Evolutionary conservation across 1,140 invertebrate species (phyloP).

Genomic region (Drosophila watanabei): DNA sequence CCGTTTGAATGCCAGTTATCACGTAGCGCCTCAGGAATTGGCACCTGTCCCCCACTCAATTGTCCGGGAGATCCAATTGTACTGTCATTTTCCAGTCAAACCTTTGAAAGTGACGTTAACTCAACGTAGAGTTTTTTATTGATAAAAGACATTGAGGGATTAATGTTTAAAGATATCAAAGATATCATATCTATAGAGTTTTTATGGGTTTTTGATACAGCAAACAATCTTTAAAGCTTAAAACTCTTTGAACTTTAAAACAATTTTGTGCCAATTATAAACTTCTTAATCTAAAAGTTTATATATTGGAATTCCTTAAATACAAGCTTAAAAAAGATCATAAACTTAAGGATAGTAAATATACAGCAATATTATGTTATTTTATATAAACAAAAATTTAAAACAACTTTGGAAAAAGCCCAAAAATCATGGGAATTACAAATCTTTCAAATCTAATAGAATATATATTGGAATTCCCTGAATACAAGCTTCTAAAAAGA

Average conservation of each 20-base stretch:
- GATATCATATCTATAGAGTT: not conserved
- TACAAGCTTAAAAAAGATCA: no score
- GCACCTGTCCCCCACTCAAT: constrained; percentile 22
- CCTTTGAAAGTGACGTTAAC: constrained; percentile 19
- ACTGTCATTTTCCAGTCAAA: constrained; percentile 10
- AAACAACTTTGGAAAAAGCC: no score
- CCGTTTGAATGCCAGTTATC: constrained; percentile 25
- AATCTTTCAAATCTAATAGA: no score
- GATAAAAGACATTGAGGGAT: constrained; percentile 14
- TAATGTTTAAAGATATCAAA: constrained; percentile 8
- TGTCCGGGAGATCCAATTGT: constrained; percentile 16
- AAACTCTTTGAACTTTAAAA: not conserved
- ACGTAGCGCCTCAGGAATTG: constrained; percentile 26
- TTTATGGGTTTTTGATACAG: not conserved
- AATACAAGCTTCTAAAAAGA: no score
- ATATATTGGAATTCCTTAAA: no score
- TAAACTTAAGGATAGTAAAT: not conserved
- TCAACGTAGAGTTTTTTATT: not conserved
- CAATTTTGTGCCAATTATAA: not conserved
- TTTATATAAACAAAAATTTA: not conserved
- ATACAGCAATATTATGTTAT: not conserved
- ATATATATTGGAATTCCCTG: no score
- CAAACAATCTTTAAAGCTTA: not conserved
- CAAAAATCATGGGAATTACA: no score
- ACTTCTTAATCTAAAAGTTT: no score